Evolutionary conservation across 2,888 invertebrate genomes (phyloP), one percentile per base, ranked within the genome.

Genomic region (Dicycla oo): DNA sequence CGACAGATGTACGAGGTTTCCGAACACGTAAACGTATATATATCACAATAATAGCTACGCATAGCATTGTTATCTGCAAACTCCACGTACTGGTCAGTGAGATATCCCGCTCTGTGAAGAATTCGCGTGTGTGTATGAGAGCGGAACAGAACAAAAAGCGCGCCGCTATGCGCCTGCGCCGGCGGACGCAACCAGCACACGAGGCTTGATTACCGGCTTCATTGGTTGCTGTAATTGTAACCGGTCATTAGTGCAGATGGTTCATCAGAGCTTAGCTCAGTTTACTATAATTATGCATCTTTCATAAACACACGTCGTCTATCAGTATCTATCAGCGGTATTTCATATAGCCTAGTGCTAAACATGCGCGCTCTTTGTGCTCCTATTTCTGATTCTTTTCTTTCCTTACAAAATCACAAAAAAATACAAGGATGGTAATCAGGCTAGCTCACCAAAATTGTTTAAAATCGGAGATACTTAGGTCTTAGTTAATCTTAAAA

Each of bases 91-190:
- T 71, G 69, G 73, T 75, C 78, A 73, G 70, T 70, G 67, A 83
- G 80, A 69, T 79, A 73, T 73, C 45, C 38, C 67, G 54, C 77
- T 40, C 63, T 26, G 61, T 18, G 18, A 77, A 80, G 81, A 84
- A 82, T 85, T 84, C 76, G 81, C 78, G 71, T 67, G 71, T 66
- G 81, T 68, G 75, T 88, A 89, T 88, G 88, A 90, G 90, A 90
- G 90, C 90, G 89, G 86, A 89, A 90, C 90, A 87, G 54, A 65
- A 77, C 86, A 91, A 90, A 90, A 90, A 87, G 78, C 77, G 79
- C 80, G 78, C 86, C 88, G 88, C 87, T 86, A 86, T 79, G 83
- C 87, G 86, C 78, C 60, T 66, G 83, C 85, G 81, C 85, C 58
- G 72, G 58, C 51, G 75, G 79, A 60, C 73, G 53, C 69, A 73